phyloP scores from a whole-genome alignment of 2,113 vertebrate species.

The Pachycephala philippinensis region DNA sequence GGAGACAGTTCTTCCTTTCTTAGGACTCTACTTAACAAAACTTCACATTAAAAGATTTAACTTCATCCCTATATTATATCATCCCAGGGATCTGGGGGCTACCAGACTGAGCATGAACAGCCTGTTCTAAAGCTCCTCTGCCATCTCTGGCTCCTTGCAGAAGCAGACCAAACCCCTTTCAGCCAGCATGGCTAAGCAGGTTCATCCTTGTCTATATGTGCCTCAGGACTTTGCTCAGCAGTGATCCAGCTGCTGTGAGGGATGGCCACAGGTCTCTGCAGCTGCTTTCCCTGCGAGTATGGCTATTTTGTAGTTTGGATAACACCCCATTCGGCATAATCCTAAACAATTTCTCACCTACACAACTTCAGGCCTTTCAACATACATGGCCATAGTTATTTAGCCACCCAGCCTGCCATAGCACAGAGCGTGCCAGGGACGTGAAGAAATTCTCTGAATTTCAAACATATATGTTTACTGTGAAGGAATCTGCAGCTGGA shows the following conservation, averaged over 20 bases:
- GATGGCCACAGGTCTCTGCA: background rate
- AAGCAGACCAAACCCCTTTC: background rate
- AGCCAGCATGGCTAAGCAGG: background rate
- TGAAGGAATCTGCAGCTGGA: background rate
- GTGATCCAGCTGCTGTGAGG: background rate
- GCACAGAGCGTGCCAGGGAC: background rate
- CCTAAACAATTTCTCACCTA: conserved; percentile 2
- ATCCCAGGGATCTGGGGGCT: background rate
- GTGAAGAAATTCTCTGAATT: conserved; percentile 30
- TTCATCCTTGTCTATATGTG: background rate
- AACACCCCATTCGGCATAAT: background rate
- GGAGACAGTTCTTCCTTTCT: background rate
- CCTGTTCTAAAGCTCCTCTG: background rate
- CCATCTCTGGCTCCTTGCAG: rapidly evolving
- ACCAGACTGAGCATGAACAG: background rate
- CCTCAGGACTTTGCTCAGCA: background rate
- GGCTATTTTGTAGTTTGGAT: background rate
- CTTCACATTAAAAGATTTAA: background rate
- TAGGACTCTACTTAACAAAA: background rate
- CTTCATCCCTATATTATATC: background rate
- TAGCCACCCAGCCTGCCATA: background rate
- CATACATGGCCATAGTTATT: background rate
- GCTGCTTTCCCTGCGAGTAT: background rate
- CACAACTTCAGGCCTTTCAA: background rate
- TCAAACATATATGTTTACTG: conserved; percentile 26